Base-by-base conservation (phyloP, 1,140 invertebrate species). In the Pseudomyrmex dendroicus region DNA sequence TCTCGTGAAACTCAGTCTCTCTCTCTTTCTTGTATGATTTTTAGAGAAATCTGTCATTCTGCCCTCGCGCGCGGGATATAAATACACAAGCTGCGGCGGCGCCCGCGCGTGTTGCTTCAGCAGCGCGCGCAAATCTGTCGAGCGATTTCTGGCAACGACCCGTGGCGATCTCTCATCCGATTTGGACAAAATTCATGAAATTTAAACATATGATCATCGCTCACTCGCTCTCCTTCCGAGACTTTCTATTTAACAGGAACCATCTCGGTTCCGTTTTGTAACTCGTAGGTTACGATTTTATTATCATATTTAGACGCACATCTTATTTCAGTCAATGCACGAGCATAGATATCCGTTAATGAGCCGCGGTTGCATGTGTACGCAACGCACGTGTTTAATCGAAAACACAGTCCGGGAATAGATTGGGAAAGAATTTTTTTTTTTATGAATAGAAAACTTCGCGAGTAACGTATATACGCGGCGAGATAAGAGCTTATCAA, bases 11-110 rank as follows among this genome's bases (percentile, higher is more conserved):
- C 35, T 35, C 76, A 12, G 22, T 35, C 5, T 35, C 35, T 35
- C 35, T 35, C 5, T 35, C 35, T 35, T 7, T 54, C 35, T 68
- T 35, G 35, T 9, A 2, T 12, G 66, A 50, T 72, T 80, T 76
- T 80, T 50, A 80, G 54, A 61, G 56, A 61, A 70, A 80, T 48
- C 22, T 80, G 76, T 80, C 76, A 72, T 80, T 72, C 76, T 46
- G 5, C 76, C 54, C 52, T 35, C 76, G 48, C 35, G 64, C 35
- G 35, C 35, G 20, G 59, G 76, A 80, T 80, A 80, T 80, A 80
- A 80, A 80, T 80, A 77, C 54, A 17, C 76, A 7, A 35, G 5
- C 22, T n/a, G 12, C 17, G 2, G 35, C 2, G 15, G 25, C 52
- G 46, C 13, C 20, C 20, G 10, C 20, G 44, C 17, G 73, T 12